Base-by-base conservation (phyloP, 1,140 invertebrate species). In the Drosophila ironensis region DNA sequence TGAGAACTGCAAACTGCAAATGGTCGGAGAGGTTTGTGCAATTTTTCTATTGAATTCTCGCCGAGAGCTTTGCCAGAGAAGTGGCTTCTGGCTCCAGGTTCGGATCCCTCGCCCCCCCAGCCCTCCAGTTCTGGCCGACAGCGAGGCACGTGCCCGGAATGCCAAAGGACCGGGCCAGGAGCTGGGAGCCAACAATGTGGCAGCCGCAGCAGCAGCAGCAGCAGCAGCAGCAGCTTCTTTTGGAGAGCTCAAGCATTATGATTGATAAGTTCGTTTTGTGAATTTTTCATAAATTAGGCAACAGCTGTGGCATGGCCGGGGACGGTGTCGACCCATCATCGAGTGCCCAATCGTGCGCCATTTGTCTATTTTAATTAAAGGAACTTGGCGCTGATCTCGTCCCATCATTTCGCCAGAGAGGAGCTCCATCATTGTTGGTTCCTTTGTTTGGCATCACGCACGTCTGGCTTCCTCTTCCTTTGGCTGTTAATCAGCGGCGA, bases 301-400 rank as follows among this genome's bases (percentile, higher is more conserved):
- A 53, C 80, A 73, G 73, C 73, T 78, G 78, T 52, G 56, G 28
- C 56, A 16, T 46, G 11, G 12, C 9, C 7, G 14, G 6, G 7
- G 17, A 27, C 47, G 28, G 12, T 8, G 27, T 9, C 42, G 40
- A 40, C 42, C 63, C 37, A 73, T 70, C 77, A 81, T 57, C 67
- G 72, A 77, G 68, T 84, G 78, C 69, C 66, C 78, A 84, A 84
- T 84, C 78, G 78, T 84, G 78, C 78, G 78, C 78, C 80, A 84
- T 84, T 84, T 84, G 78, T 84, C 78, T 84, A 84, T 84, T 84
- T 84, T 84, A 84, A 84, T 84, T 84, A 84, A 84, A 84, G 80
- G 20, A 77, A 63, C 59, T 63, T 20, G 41, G 28, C 63, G 40
- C 53, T 42, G 63, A 69, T 69, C 63, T 45, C 63, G 35, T 48